Base-by-base conservation (phyloP, 2,888 invertebrate genomes). In the Ethmia dodecea region DNA sequence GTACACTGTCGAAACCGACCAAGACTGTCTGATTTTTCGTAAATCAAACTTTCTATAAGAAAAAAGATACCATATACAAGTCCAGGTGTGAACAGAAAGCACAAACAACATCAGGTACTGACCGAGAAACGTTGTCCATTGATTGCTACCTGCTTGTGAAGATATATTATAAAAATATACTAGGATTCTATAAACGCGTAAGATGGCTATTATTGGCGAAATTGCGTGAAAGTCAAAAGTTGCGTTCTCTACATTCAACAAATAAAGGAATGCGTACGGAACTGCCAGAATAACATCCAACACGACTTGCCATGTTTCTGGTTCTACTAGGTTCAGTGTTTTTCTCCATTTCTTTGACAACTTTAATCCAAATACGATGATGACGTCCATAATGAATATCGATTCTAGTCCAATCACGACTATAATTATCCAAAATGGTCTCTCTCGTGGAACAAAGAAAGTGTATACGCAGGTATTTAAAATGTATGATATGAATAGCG, bases 111-210 rank as follows among this genome's bases (percentile, higher is more conserved):
- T 73, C 1, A 86, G 56, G 47, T 86, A 87, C 50, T 87, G 83
- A n/a, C 76, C 69, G 28, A 86, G 55, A 49, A 86, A 86, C 13
- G 79, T 78, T 10, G 76, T 76, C 79, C 84, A 84, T 50, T 84
- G 86, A 51, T 84, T 84, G 35, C 79, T 77, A 13, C 86, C 84
- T 16, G 84, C 80, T 65, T 76, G 72, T 8, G 77, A 73, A n/a
- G 77, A 74, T 60, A 72, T 77, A 12, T 67, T 57, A 30, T 73
- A 75, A 49, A 83, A 79, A 50, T 78, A 83, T 50, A 74, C 68
- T 30, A 81, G 49, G 28, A 88, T 72, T 49, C 83, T 74, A 33
- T 81, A 80, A 0, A 78, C 64, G 25, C 87, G 70, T 33, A 79
- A 45, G 2, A 74, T 66, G 5, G 83, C 76, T 28, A 76, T 59